Conservation (phyloP, 1,140 invertebrate genomes). For the Caerostris darwini region DNA sequence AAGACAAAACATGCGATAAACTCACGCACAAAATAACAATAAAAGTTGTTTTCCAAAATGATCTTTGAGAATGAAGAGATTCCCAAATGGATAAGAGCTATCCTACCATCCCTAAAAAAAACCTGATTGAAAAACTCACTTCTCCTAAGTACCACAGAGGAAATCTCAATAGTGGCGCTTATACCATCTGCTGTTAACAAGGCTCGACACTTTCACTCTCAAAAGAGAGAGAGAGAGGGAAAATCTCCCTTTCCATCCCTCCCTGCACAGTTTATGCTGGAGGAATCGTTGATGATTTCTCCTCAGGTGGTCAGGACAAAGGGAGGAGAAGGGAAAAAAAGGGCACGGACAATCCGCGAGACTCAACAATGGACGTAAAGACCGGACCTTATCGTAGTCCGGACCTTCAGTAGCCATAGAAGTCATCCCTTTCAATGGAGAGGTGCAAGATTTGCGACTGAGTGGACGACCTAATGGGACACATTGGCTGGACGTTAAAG, state of each 20-base stretch:
- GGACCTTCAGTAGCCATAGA: neutral
- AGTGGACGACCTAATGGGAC: slow-evolving; percentile 55
- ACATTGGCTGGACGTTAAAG: slow-evolving; percentile 38
- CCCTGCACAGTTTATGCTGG: neutral
- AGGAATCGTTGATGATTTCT: slow-evolving; percentile 53
- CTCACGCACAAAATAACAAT: too few relatives aligned
- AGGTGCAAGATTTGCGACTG: slow-evolving; percentile 58
- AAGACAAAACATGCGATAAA: too few relatives aligned
- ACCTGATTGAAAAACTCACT: slow-evolving; percentile 60
- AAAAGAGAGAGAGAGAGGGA: neutral
- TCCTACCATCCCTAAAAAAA: neutral
- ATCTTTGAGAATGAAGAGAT: neutral
- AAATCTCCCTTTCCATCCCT: neutral
- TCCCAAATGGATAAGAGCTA: slow-evolving; percentile 1
- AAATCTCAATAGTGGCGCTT: slow-evolving; percentile 56
- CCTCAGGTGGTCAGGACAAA: slow-evolving; percentile 46
- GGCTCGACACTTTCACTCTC: slow-evolving; percentile 5
- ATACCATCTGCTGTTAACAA: slow-evolving; percentile 52
- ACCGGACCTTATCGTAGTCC: slow-evolving; percentile 50
- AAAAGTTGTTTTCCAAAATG: neutral
- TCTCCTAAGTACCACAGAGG: neutral
- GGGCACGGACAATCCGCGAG: neutral
- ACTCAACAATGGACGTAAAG: slow-evolving; percentile 35
- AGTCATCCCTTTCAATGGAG: slow-evolving; percentile 52
- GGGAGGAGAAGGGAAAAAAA: neutral